phyloP scores from a whole-genome alignment of 2,888 invertebrate species.

The Caenorhabditis plicata region DNA sequence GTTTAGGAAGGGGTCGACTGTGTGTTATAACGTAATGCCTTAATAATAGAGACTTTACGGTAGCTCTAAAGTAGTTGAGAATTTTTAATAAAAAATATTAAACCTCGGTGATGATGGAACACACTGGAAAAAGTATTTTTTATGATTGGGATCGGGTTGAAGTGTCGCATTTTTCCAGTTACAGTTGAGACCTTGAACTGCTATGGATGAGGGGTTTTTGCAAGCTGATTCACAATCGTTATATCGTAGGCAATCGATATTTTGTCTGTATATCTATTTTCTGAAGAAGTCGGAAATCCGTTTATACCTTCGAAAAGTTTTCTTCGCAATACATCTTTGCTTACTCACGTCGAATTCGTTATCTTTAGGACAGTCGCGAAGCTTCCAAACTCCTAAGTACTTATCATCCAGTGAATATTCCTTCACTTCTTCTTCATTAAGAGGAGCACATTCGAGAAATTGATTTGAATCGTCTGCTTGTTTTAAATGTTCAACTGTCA shows the following conservation, averaged over 20 bases:
- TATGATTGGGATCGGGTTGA: slow-evolving; percentile 42
- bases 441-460: slow-evolving; percentile 59
- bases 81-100: not conserved
- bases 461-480: slow-evolving; percentile 43
- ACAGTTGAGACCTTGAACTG: slow-evolving; percentile 43
- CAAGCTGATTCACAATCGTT: slow-evolving; percentile 32
- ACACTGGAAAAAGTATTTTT: slow-evolving; percentile 60
- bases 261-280: not conserved
- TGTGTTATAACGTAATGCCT: no score
- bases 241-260: not conserved
- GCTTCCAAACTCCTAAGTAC: slow-evolving; percentile 59
- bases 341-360: slow-evolving; percentile 56
- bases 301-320: slow-evolving; percentile 42
- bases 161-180: slow-evolving; percentile 57
- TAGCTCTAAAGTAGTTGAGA: not conserved
- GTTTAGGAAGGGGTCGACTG: no score
- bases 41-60: no score
- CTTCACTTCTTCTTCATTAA: slow-evolving; percentile 54
- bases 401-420: slow-evolving; percentile 47
- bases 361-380: slow-evolving; percentile 52
- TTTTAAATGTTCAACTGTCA: slow-evolving; percentile 58
- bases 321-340: slow-evolving; percentile 49
- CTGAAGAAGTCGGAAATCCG: no score
- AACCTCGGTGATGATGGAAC: slow-evolving; percentile 50
- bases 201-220: slow-evolving; percentile 21